Evolutionary conservation across 2,113 vertebrate species (phyloP).

Genomic region (Gobius niger): DNA sequence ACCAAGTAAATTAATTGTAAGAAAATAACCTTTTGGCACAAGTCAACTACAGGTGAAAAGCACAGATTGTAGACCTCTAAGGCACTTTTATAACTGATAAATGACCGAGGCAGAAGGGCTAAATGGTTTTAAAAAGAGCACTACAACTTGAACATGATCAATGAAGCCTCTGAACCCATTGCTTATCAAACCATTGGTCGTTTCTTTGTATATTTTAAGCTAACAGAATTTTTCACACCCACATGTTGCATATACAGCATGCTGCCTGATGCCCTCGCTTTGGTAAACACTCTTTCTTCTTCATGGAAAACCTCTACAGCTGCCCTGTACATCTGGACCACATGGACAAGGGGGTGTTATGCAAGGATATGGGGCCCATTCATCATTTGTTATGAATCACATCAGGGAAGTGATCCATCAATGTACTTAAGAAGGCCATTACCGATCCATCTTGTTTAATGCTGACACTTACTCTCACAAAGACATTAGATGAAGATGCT

Average conservation of each 20-base stretch:
- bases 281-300: conserved; percentile 14
- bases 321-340: conserved; percentile 45
- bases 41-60: too few species aligned
- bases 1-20: too few species aligned
- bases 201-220: too few species aligned
- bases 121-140: too few species aligned
- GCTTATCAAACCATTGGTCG: too few species aligned
- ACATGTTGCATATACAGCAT: neutral
- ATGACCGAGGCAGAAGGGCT: too few species aligned
- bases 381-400: conserved; percentile 52
- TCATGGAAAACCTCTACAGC: conserved; percentile 35
- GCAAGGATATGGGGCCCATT: conserved; percentile 22
- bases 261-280: neutral
- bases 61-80: too few species aligned
- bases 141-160: too few species aligned
- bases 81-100: too few species aligned
- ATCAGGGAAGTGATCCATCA: conserved; percentile 46
- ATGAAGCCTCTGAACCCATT: too few species aligned
- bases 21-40: too few species aligned
- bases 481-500: neutral
- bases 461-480: conserved; percentile 28
- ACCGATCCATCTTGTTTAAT: conserved; percentile 30
- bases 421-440: conserved; percentile 34
- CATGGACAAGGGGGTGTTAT: conserved; percentile 16
- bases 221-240: neutral